These are phyloP conservation scores for Proisotoma minuta DNA, from an alignment of 2,888 invertebrate species.

Conservation along the genomic window DNA sequence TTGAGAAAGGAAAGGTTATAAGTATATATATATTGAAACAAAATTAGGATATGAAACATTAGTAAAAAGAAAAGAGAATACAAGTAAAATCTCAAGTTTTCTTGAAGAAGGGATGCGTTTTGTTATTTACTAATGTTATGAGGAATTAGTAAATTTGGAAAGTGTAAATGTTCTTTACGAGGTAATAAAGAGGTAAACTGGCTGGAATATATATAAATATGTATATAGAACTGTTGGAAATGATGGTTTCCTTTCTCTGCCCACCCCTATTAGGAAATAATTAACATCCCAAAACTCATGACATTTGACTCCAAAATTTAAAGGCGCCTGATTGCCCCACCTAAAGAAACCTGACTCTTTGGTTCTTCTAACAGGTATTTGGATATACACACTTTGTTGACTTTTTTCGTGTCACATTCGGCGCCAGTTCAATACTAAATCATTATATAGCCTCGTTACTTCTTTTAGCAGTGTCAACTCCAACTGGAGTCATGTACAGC, in stretches of 20 bases:
- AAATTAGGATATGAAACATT: too few relatives aligned
- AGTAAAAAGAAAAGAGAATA: too few relatives aligned
- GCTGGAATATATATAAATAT: conserved; percentile 17
- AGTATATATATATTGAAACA: neutral
- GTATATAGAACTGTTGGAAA: conserved; percentile 15
- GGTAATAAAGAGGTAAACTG: conserved; percentile 44
- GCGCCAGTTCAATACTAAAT: conserved; percentile 4
- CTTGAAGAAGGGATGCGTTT: too few relatives aligned
- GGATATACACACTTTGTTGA: conserved; percentile 16
- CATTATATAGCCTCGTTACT: conserved; percentile 2
- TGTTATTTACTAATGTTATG: too few relatives aligned
- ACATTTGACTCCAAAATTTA: conserved; percentile 45
- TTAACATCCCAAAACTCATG: conserved; percentile 48
- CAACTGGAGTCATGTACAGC: neutral
- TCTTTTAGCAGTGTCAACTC: neutral
- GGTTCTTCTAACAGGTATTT: conserved; percentile 24
- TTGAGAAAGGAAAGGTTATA: neutral
- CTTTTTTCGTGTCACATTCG: conserved; percentile 18
- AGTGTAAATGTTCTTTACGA: conserved; percentile 46
- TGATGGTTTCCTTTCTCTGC: conserved; percentile 7
- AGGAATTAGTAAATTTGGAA: conserved; percentile 41
- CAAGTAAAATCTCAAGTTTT: too few relatives aligned
- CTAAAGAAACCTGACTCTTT: conserved; percentile 46
- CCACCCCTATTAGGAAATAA: conserved; percentile 48
- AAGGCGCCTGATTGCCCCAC: conserved; percentile 48